phyloP scores from a whole-genome alignment of 1,140 invertebrate genomes.

The Bombus waltoni region DNA sequence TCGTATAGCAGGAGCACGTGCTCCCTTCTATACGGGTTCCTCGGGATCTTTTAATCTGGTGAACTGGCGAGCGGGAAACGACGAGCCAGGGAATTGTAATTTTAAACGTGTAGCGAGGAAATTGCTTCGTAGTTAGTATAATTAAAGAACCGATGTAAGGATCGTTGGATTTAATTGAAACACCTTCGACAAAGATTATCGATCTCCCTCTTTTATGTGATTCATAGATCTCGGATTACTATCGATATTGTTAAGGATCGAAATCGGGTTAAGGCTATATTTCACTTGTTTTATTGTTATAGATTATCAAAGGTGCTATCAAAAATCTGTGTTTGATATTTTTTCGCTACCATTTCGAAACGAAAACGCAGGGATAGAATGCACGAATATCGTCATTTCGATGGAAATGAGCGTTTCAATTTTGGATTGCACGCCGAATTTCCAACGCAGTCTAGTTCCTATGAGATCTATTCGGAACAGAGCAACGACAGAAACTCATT shows the following conservation, averaged over 20 bases:
- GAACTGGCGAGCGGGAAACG: not conserved
- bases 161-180: not conserved
- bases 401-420: not conserved
- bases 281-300: too few relatives aligned
- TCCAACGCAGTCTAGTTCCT: too few relatives aligned
- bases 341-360: too few relatives aligned
- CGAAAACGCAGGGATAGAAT: too few relatives aligned
- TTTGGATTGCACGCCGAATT: not conserved
- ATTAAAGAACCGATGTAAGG: not conserved
- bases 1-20: not conserved
- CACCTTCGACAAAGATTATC: not conserved
- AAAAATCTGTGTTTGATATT: too few relatives aligned
- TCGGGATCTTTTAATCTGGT: not conserved
- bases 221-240: too few relatives aligned
- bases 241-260: too few relatives aligned
- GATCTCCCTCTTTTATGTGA: too few relatives aligned
- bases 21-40: not conserved
- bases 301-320: too few relatives aligned
- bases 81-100: not conserved
- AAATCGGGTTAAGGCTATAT: too few relatives aligned
- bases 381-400: too few relatives aligned
- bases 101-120: not conserved
- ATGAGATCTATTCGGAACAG: not conserved
- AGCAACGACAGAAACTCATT: conserved; percentile 27
- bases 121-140: not conserved